A percentile compares a stretch with the other conserved stretches of the same genome.
Evolutionary conservation across 1,140 invertebrate species (phyloP).

Genomic region (Protaetia brevitarsis): DNA sequence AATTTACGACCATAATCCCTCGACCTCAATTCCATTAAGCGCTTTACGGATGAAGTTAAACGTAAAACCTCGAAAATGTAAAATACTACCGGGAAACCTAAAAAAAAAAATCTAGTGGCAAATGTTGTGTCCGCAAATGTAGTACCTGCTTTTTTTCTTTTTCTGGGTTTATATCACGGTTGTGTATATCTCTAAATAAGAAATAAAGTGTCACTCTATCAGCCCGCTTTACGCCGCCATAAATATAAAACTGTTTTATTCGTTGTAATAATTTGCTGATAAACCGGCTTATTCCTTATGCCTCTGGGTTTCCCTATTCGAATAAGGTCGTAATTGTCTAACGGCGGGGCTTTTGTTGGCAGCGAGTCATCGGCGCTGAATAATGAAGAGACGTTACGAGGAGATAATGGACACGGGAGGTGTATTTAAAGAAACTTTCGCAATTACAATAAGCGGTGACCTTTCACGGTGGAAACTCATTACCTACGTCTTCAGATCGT

Average conservation of each 20-base stretch:
- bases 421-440: slow-evolving; percentile 4
- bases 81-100: too few relatives aligned
- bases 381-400: neutral
- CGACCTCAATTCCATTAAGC: too few relatives aligned
- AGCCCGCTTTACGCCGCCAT: neutral
- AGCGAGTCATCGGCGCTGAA: neutral
- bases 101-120: too few relatives aligned
- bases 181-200: too few relatives aligned
- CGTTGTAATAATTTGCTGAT: neutral
- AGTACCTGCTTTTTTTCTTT: too few relatives aligned
- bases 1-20: too few relatives aligned
- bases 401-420: neutral
- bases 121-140: too few relatives aligned
- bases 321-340: slow-evolving; percentile 7
- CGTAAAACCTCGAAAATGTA: too few relatives aligned
- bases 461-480: neutral
- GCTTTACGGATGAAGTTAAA: too few relatives aligned
- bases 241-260: neutral
- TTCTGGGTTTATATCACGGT: too few relatives aligned
- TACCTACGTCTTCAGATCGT: neutral
- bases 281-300: neutral
- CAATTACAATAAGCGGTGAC: slow-evolving; percentile 15
- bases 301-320: neutral
- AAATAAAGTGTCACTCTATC: too few relatives aligned
- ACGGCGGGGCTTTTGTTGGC: neutral